Evolutionary conservation across 2,888 invertebrate species (phyloP).

Genomic region (Dynastes tityus): DNA sequence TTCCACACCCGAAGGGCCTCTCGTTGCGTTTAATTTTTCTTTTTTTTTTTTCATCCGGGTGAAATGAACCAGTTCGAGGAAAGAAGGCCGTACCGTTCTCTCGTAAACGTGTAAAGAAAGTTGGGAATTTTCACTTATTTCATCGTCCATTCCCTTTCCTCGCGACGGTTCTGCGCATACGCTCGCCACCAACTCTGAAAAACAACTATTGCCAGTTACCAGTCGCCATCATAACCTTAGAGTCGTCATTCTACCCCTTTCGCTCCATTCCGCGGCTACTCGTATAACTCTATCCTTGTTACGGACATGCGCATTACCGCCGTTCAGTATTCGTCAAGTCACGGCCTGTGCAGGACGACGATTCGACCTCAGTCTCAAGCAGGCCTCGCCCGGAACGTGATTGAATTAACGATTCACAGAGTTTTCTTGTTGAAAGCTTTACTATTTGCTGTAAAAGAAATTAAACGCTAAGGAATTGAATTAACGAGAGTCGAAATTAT

Average conservation of each 20-base stretch:
- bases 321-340: slow-evolving; percentile 35
- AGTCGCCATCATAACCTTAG: slow-evolving; percentile 52
- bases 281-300: slow-evolving; percentile 21
- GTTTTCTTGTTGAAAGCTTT: slow-evolving; percentile 43
- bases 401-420: slow-evolving; percentile 20
- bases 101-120: slow-evolving; percentile 40
- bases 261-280: slow-evolving; percentile 2
- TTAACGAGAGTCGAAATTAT: too few relatives aligned
- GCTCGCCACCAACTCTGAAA: slow-evolving; percentile 22
- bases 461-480: neutral
- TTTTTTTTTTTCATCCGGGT: slow-evolving; percentile 31
- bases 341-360: slow-evolving; percentile 34
- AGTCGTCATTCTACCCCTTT: neutral
- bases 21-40: neutral
- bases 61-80: slow-evolving; percentile 37
- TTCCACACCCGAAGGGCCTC: slow-evolving; percentile 34
- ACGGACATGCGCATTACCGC: slow-evolving; percentile 12
- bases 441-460: neutral
- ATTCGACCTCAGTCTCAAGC: slow-evolving; percentile 47
- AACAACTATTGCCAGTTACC: slow-evolving; percentile 25
- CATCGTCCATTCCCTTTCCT: slow-evolving; percentile 36
- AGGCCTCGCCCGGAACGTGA: slow-evolving; percentile 50
- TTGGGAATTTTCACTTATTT: slow-evolving; percentile 44
- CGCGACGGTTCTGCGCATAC: slow-evolving; percentile 12
- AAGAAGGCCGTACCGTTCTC: slow-evolving; percentile 36